Base-by-base conservation (phyloP, 2,888 invertebrate genomes). In the Allygus modestus region DNA sequence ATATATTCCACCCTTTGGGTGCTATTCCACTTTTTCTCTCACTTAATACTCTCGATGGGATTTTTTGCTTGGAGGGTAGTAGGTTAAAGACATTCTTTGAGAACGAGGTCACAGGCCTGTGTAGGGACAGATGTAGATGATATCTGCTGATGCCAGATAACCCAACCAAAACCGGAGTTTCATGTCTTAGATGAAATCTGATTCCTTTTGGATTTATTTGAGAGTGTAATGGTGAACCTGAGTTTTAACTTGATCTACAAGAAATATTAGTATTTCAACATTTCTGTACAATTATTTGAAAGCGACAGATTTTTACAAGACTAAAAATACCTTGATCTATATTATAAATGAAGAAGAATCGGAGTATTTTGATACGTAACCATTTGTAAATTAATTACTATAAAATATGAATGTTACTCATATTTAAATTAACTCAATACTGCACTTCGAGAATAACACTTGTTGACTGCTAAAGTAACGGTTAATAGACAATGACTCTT, bases 21-120 rank as follows among this genome's bases (percentile, higher is more conserved):
- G 9, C 31, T 1, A 65, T 31, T 65, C 65, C 58, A 51, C 51
- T 65, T 65, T 65, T 4, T 65, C 28, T 31, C 31, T 65, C 65
- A 65, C 26, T 12, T 51, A n/a, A 17, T n/a, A n/a, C n/a, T 58
- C 23, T 58, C 23, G 20, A 20, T 23, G 23, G 9, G 9, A 20
- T 65, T 65, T 65, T 65, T 65, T 65, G 65, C 17, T 28, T 65
- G 58, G 65, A 65, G 65, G 65, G 65, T 65, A 65, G 28, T 65
- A 65, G 65, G 65, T 65, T 65, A 31, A 65, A 65, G 15, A 15
- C n/a, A 65, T 65, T 65, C 65, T 15, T 12, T 9, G 15, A 31
- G 65, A 65, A 65, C 31, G 65, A 65, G 65, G 65, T 65, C 65
- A 65, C 65, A 65, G 65, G 28, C 20, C 26, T 2, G 58, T n/a